These are phyloP conservation scores for Amphipoea oculea DNA, from an alignment of 2,888 invertebrate genomes.

Conservation along the genomic window DNA sequence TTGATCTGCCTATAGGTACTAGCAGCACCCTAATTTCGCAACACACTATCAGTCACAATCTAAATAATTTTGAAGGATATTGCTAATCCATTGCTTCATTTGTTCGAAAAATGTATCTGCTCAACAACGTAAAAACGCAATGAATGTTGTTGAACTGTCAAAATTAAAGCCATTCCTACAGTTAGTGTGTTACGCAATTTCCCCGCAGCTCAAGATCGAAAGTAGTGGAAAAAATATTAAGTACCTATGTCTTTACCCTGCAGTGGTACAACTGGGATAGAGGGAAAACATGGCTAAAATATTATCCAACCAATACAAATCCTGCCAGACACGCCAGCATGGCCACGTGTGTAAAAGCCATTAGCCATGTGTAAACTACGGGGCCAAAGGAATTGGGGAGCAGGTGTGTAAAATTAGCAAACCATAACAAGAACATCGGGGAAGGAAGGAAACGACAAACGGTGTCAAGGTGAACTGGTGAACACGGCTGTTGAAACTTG, in stretches of 20 bases:
- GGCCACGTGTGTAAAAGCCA: slow-evolving; percentile 7
- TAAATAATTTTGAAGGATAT: background rate
- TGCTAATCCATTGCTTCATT: background rate
- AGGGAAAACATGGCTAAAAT: background rate
- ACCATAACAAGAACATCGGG: slow-evolving; percentile 61
- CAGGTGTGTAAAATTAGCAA: slow-evolving; percentile 45
- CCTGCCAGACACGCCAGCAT: background rate
- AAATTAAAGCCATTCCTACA: too few relatives aligned
- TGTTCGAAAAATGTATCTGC: background rate
- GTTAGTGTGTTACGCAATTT: background rate
- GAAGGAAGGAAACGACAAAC: slow-evolving; percentile 75
- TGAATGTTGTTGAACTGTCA: too few relatives aligned
- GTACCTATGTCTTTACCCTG: background rate
- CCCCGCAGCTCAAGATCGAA: background rate
- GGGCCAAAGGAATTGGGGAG: slow-evolving; percentile 25
- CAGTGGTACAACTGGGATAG: background rate
- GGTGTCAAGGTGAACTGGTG: slow-evolving; percentile 76
- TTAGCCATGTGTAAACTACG: slow-evolving; percentile 2
- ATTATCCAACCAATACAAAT: background rate
- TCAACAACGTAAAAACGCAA: background rate
- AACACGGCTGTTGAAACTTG: slow-evolving; percentile 45
- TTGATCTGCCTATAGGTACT: background rate
- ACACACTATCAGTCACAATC: background rate
- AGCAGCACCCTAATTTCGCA: background rate
- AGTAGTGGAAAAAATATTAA: too few relatives aligned